A percentile compares a stretch with the other conserved stretches of the same genome.
Evolutionary conservation across 2,113 vertebrate genomes (phyloP).

Genomic region (Festucalex cinctus): DNA sequence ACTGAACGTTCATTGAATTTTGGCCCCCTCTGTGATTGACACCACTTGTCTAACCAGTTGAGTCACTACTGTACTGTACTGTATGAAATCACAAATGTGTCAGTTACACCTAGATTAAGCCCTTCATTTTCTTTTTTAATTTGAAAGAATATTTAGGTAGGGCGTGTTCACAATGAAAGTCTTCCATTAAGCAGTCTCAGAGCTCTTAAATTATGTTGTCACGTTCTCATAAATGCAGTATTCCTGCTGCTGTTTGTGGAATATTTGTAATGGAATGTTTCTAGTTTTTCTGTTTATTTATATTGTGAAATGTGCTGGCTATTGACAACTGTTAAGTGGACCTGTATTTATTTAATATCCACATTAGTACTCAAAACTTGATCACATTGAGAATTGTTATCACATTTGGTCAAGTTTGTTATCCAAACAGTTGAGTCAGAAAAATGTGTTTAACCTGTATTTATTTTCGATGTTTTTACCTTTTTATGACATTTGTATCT

Average conservation of each 20-base stretch:
- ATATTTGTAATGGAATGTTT: no score
- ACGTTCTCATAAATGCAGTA: no score
- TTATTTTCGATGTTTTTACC: neutral
- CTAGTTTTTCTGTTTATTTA: no score
- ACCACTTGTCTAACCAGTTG: neutral
- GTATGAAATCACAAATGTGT: neutral
- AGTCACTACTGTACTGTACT: neutral
- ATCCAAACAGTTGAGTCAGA: neutral
- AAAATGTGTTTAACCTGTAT: no score
- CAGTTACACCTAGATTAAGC: neutral
- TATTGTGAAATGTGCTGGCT: no score
- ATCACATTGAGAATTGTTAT: no score
- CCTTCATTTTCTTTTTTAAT: neutral
- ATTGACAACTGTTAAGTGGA: no score
- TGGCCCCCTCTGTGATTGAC: no score
- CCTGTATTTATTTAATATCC: no score
- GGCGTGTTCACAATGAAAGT: neutral
- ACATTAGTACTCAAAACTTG: no score
- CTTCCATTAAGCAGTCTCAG: neutral
- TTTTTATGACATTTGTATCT: slow-evolving; percentile 12
- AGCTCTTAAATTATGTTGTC: neutral
- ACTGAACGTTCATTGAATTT: neutral
- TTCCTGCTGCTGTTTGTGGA: no score
- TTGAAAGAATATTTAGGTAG: neutral
- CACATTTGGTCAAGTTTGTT: neutral